Evolutionary conservation across 64 coral and sea anemone genomes (phyloP), one percentile per base, ranked within the genome.

Genomic region (Montipora efflorescens): DNA sequence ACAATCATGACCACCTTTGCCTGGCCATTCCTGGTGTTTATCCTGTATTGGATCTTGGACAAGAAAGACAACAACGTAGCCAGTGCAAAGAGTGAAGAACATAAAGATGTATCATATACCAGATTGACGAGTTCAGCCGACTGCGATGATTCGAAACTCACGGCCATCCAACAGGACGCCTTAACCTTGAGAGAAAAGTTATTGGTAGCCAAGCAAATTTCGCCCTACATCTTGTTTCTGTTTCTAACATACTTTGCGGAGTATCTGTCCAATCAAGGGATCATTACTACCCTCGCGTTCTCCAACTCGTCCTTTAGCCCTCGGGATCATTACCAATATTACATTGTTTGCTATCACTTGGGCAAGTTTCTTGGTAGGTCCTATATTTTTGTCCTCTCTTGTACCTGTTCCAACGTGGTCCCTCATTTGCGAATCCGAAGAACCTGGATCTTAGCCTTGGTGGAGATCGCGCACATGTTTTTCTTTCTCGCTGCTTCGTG

Each of bases 321-420:
- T 0, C 55, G 92, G 22, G 92, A 94, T 67, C 92, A 94, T 51
- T 94, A 94, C 49, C 92, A 94, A 48, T 94, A 94, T 36, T 94
- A 94, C 87, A 89, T 83, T 13, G 44, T 94, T 8, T 73, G 76
- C 10, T 90, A 89, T 48, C 88, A 79, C 14, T 46, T 94, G 43
- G 92, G 92, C 67, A 88, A 94, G 46, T 89, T 94, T 23, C 76
- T 94, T 3, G 92, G 92, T 49, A 77, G 92, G 46, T 94, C 92
- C 14, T 79, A 94, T 58, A 88, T 87, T 13, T 77, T 94, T 11
- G 13, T 94, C 2, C 77, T 90, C 16, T 83, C 85, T 6, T 94
- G 77, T 68, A 47, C 87, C 64, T 66, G 87, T 20, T 89, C 76
- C 23, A 77, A 82, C 28, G 64, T 89, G 16, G 46, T 90, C 85